Base-by-base conservation (phyloP, 2,113 vertebrate genomes). In the Syngnathus floridae region DNA sequence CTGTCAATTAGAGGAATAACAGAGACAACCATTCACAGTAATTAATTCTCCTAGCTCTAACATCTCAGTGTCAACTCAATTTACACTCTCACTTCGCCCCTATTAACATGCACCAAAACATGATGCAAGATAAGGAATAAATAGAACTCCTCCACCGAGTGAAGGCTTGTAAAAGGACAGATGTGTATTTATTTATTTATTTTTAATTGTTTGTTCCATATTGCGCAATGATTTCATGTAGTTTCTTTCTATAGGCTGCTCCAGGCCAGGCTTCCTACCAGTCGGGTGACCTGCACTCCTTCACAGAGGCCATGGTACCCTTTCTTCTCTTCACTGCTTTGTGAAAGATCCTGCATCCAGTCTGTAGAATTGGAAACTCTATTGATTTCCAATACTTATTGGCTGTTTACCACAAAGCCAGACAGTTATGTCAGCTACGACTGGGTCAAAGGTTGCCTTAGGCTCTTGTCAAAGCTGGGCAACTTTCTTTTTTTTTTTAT, bases 251-350 rank as follows among this genome's bases (percentile, higher is more conserved):
- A 31, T 80, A 89, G 89, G 82, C 62, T 62, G 74, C 48, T 85
- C 69, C 64, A 58, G 72, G 74, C 67, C 71, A 12, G 73, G 72
- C 66, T 78, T 84, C 73, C 72, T 77, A 16, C 74, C 75, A 19
- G 63, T 76, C 66, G 76, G 82, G 66, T 74, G 81, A 84, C 75
- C 85, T 75, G 52, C 78, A 77, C 88, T 87, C 88, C 85, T 87
- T 88, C 80, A 72, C 78, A 72, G 82, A 79, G 87, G 83, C 88
- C 73, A 92, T 92, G 90, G 90, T 92, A 89, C 82, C 66, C 68
- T 74, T 56, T 41, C 2, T 37, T 65, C 7, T 67, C 12, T 37
- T 71, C 11, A 43, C 19, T 63, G 61, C 63, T 26, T 26, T 7
- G 36, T 62, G 55, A 7, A 21, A 49, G 22, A 9, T 21, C 41